Evolutionary conservation across 1,140 invertebrate genomes (phyloP).

Genomic region (Drosophila sucinea): DNA sequence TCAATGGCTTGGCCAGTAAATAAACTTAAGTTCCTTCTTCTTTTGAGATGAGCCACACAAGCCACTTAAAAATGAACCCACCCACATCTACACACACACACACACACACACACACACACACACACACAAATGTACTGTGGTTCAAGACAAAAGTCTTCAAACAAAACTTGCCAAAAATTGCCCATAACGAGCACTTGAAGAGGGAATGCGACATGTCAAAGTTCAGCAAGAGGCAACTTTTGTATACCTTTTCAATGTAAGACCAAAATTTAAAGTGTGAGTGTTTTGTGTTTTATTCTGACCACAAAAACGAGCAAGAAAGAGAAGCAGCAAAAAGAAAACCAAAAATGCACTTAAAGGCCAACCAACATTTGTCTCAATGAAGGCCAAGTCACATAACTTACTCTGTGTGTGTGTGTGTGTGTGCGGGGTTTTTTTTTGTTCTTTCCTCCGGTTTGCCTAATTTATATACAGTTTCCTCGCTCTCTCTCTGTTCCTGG

Average conservation of each 20-base stretch:
- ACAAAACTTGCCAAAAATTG: slow-evolving; percentile 67
- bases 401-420: slow-evolving; percentile 40
- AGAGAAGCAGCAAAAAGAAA: neutral
- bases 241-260: slow-evolving; percentile 57
- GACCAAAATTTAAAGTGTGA: slow-evolving; percentile 61
- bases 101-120: slow-evolving; percentile 24
- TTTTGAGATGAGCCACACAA: slow-evolving; percentile 53
- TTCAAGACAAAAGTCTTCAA: slow-evolving; percentile 60
- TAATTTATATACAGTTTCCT: slow-evolving; percentile 70
- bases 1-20: slow-evolving; percentile 59
- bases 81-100: slow-evolving; percentile 33
- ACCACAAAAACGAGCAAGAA: slow-evolving; percentile 17
- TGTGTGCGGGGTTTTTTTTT: slow-evolving; percentile 30
- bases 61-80: slow-evolving; percentile 47
- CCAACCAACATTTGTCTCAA: slow-evolving; percentile 68
- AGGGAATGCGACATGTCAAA: slow-evolving; percentile 64
- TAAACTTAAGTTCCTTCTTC: slow-evolving; percentile 55
- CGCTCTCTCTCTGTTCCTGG: slow-evolving; percentile 31
- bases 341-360: slow-evolving; percentile 63
- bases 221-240: slow-evolving; percentile 47
- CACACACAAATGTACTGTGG: slow-evolving; percentile 56
- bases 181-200: slow-evolving; percentile 77
- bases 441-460: slow-evolving; percentile 26
- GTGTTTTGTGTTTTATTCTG: neutral
- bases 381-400: slow-evolving; percentile 72